Conservation (phyloP, 2,797 vertebrate genomes). For the Rhynchonycteris naso region DNA sequence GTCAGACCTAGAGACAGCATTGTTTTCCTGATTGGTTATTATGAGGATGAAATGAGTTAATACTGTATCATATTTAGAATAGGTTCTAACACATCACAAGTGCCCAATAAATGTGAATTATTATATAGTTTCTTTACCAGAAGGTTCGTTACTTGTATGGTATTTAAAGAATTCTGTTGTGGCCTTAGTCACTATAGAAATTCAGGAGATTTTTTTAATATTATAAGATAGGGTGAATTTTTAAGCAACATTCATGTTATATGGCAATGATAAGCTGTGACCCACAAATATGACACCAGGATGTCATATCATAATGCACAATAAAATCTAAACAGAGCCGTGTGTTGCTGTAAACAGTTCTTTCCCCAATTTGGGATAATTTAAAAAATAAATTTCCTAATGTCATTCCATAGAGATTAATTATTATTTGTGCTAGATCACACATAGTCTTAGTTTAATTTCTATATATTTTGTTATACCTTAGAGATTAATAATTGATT, state of each 20-base stretch:
- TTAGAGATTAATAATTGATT: neutral
- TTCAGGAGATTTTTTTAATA: neutral
- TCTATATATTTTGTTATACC: neutral
- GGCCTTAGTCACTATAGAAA: neutral
- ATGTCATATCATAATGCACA: too few relatives aligned
- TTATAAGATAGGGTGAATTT: neutral
- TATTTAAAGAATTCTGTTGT: neutral
- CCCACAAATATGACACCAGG: rapidly evolving
- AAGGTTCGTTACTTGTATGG: neutral
- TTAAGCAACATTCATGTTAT: neutral
- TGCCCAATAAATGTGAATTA: neutral
- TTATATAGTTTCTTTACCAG: neutral
- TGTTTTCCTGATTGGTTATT: neutral
- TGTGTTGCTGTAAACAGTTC: neutral
- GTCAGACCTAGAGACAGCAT: neutral
- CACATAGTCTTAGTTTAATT: neutral
- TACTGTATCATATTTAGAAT: too few relatives aligned
- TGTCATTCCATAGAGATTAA: neutral
- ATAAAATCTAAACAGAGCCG: rapidly evolving
- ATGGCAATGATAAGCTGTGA: neutral
- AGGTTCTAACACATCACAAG: neutral
- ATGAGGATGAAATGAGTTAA: neutral
- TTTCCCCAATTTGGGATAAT: neutral
- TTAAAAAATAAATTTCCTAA: neutral
- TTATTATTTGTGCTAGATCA: neutral